These are phyloP conservation scores for Sciurus niger DNA, from an alignment of 2,113 vertebrate species.

Conservation along the genomic window DNA sequence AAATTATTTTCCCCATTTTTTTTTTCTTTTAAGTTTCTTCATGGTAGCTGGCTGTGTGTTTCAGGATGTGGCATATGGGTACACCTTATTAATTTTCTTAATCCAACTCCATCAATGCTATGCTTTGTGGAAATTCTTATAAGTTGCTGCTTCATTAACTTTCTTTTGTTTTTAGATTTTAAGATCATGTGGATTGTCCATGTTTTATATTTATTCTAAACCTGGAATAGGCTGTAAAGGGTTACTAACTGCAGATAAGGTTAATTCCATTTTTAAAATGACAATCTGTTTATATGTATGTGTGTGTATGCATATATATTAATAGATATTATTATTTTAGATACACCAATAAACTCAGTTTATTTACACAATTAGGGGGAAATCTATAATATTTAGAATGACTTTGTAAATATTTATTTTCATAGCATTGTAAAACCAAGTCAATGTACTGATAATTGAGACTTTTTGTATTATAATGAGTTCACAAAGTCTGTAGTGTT, in stretches of 20 bases:
- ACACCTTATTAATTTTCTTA: not conserved
- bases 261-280: slow-evolving; percentile 29
- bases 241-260: not conserved
- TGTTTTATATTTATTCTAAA: not conserved
- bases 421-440: not conserved
- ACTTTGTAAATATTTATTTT: not conserved
- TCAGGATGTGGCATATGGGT: not conserved
- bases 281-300: not conserved
- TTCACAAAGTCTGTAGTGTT: not conserved
- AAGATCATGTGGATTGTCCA: not conserved
- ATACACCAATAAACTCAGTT: not conserved
- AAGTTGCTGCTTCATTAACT: not conserved
- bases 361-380: not conserved
- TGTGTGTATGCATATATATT: not conserved
- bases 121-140: not conserved
- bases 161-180: not conserved
- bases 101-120: not conserved
- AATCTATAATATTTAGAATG: not conserved
- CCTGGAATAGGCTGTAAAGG: not conserved
- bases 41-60: not conserved
- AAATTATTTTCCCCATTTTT: not conserved
- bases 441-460: not conserved
- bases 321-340: not conserved
- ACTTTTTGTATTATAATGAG: not conserved
- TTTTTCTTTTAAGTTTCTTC: not conserved